Base-by-base conservation (phyloP, 2,888 invertebrate genomes). In the Pseudolycoriella hygida region DNA sequence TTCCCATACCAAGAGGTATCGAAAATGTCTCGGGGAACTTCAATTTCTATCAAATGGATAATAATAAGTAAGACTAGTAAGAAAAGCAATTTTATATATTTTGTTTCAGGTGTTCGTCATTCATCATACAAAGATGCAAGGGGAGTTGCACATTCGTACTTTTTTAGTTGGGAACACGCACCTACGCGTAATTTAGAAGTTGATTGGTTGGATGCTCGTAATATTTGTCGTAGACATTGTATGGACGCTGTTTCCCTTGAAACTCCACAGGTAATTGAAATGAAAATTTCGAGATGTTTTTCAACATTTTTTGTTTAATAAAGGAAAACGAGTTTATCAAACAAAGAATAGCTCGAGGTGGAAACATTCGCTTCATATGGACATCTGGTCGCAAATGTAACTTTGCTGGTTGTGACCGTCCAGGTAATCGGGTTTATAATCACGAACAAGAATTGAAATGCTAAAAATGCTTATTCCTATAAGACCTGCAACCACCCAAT, bases 161-260 rank as follows among this genome's bases (percentile, higher is more conserved):
- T 89, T 80, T 89, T 89, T 77, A 87, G 87, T 60, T 87, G 87
- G 87, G 86, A 87, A 55, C 87, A 88, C 60, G 73, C 73, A 42
- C 83, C 87, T 2, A 88, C 87, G 19, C 74, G 81, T 54, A 80
- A 70, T 55, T 67, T 86, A 50, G 87, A 88, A 66, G 88, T 89
- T 2, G 88, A 89, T 60, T 89, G 89, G 89, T 67, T 90, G 44
- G 89, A 89, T 61, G 80, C 89, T 30, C 75, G 90, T 53, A 90
- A 90, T 66, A 87, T 88, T 58, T 90, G 90, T 67, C 77, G 90
- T 50, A 74, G 88, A 53, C 88, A 88, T 59, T 90, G 90, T 62
- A 90, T 90, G 90, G 90, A 90, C 66, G 86, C 88, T 54, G 88
- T 89, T 17, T 86, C 87, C 10, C 64, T 90, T 49, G 89, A 90